Conservation (phyloP, 1,140 invertebrate species). For the Drosophila sp. region DNA sequence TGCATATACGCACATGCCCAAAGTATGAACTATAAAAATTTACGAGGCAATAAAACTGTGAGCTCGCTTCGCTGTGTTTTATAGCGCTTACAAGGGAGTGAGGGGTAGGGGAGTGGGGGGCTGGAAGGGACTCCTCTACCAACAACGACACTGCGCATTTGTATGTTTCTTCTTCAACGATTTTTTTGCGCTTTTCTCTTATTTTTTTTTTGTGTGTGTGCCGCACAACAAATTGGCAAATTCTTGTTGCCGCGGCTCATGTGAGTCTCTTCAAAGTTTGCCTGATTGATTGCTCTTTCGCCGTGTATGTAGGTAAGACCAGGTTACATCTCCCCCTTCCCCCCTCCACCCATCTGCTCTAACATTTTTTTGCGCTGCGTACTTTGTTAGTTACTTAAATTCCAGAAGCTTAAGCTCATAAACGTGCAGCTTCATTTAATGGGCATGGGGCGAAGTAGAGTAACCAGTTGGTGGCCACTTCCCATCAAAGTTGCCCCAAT, state of each 20-base stretch:
- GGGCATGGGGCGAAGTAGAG: not conserved
- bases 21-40: conserved; percentile 82
- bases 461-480: not conserved
- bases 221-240: conserved; percentile 39
- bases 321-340: not conserved
- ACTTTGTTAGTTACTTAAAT: conserved; percentile 13
- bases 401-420: conserved; percentile 9
- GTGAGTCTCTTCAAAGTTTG: conserved; percentile 33
- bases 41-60: conserved; percentile 81
- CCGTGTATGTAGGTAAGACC: conserved; percentile 10
- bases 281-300: conserved; percentile 53
- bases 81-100: conserved; percentile 23
- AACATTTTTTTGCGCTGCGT: not conserved
- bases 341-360: too few relatives aligned
- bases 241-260: conserved; percentile 20
- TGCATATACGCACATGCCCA: conserved; percentile 62
- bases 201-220: conserved; percentile 17
- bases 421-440: conserved; percentile 5
- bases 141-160: conserved; percentile 50
- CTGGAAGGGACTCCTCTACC: conserved; percentile 14
- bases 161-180: conserved; percentile 31
- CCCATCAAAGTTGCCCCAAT: not conserved
- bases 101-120: not conserved
- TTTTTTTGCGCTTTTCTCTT: conserved; percentile 32
- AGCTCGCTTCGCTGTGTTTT: conserved; percentile 76